A percentile compares a stretch with the other conserved stretches of the same genome.
Evolutionary conservation across 2,888 invertebrate species (phyloP).

Genomic region (Pinctada fucata): DNA sequence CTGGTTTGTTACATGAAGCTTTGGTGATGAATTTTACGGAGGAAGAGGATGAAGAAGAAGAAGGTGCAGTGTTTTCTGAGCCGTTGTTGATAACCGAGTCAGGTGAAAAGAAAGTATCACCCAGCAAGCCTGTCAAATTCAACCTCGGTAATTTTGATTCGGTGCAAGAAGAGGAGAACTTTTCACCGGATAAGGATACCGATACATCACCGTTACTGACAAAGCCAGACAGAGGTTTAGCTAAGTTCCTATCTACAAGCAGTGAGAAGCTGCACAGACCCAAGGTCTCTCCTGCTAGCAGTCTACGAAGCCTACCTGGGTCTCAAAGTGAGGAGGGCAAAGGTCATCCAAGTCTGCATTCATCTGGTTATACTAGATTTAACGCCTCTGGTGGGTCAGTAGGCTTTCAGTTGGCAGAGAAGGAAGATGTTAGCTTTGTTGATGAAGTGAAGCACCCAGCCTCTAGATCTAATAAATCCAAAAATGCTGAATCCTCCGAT

Average conservation of each 20-base stretch:
- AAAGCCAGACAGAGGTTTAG: background rate
- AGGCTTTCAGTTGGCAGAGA: background rate
- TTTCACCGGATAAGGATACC: too few species aligned
- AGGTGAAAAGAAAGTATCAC: background rate
- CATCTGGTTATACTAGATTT: background rate
- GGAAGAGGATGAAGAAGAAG: slow-evolving; percentile 41
- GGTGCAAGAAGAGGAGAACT: background rate
- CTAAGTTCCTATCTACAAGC: background rate
- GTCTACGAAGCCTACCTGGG: background rate
- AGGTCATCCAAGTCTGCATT: too few species aligned
- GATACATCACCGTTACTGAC: background rate
- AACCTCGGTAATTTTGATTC: background rate
- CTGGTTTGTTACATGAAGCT: slow-evolving; percentile 63
- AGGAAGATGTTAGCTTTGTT: background rate
- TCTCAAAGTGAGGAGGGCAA: background rate
- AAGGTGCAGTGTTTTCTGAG: background rate
- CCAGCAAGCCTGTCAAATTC: background rate
- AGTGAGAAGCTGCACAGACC: too few species aligned
- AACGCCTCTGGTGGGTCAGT: background rate
- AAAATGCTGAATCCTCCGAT: too few species aligned
- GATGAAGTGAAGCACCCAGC: background rate
- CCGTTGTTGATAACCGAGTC: background rate
- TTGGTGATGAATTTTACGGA: slow-evolving; percentile 59
- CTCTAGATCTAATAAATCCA: too few species aligned
- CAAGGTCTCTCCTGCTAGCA: too few species aligned